Evolutionary conservation across 2,888 invertebrate species (phyloP).

Genomic region (Drosophila pegasa): DNA sequence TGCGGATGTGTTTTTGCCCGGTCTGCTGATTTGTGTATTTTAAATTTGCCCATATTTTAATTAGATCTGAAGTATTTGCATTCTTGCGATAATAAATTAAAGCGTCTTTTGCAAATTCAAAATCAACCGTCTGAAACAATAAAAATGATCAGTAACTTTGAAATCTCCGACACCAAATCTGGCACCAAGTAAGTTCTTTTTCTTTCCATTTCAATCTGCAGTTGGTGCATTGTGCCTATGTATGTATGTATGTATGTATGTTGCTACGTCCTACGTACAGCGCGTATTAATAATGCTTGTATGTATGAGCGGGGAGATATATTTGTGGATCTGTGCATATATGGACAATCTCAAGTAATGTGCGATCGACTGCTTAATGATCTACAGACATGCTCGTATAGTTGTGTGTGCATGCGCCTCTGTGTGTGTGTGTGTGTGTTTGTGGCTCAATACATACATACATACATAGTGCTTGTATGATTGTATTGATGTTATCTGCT

Average conservation of each 20-base stretch:
- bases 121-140: slow-evolving; percentile 15
- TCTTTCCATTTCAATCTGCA: slow-evolving; percentile 4
- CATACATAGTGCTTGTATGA: background rate
- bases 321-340: slow-evolving; percentile 10
- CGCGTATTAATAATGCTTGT: slow-evolving; percentile 4
- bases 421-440: background rate
- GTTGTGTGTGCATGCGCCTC: background rate
- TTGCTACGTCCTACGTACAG: slow-evolving; percentile 10
- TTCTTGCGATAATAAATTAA: slow-evolving; percentile 5
- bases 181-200: slow-evolving; percentile 87
- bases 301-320: background rate
- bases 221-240: slow-evolving; percentile 12
- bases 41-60: slow-evolving; percentile 32
- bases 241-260: background rate
- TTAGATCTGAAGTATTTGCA: slow-evolving; percentile 9
- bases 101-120: slow-evolving; percentile 20
- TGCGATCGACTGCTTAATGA: slow-evolving; percentile 22
- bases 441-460: background rate
- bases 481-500: slow-evolving; percentile 3
- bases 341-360: slow-evolving; percentile 4
- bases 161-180: slow-evolving; percentile 86
- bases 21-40: slow-evolving; percentile 39
- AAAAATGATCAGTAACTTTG: slow-evolving; percentile 81
- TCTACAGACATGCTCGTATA: background rate
- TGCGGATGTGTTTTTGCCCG: slow-evolving; percentile 53